Conservation (phyloP, 2,888 invertebrate genomes). For the Miltochrista miniata region DNA sequence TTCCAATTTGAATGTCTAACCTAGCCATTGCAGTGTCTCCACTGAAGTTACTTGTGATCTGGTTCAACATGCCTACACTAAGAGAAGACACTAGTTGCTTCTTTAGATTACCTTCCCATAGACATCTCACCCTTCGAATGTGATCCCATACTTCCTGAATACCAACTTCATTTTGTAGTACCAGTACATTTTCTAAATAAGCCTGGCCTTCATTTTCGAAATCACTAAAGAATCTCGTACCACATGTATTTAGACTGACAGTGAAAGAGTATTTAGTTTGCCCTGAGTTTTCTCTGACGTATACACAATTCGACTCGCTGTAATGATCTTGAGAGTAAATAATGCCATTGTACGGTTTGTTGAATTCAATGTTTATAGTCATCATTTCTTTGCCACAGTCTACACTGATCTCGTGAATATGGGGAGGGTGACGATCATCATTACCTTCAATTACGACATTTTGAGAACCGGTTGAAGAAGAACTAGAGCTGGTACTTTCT, state of each 20-base stretch:
- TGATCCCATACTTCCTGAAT: constrained; percentile 92
- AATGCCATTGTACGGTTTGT: constrained; percentile 89
- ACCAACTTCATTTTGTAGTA: constrained; percentile 90
- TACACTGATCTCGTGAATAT: constrained; percentile 89
- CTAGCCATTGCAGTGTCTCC: constrained; percentile 93
- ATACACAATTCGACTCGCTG: constrained; percentile 87
- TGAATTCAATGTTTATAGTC: constrained; percentile 91
- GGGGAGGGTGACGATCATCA: constrained; percentile 88
- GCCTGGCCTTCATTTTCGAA: constrained; percentile 90
- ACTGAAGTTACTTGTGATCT: constrained; percentile 92
- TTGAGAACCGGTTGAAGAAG: constrained; percentile 17
- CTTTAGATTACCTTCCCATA: constrained; percentile 92
- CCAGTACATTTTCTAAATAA: constrained; percentile 90
- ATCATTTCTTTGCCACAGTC: constrained; percentile 92
- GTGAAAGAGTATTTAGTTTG: constrained; percentile 88
- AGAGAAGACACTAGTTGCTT: constrained; percentile 89
- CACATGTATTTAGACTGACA: constrained; percentile 89
- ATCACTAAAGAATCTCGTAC: constrained; percentile 91
- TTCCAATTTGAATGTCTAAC: constrained; percentile 89
- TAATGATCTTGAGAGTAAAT: constrained; percentile 91
- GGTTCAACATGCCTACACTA: constrained; percentile 91
- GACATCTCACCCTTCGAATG: constrained; percentile 89
- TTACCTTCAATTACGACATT: constrained; percentile 39
- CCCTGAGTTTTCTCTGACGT: constrained; percentile 88
- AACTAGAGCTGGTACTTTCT: constrained; percentile 15